A percentile compares a stretch with the other conserved stretches of the same genome.
Evolutionary conservation across 2,888 invertebrate species (phyloP).

Genomic region (Pimpla rufipes): DNA sequence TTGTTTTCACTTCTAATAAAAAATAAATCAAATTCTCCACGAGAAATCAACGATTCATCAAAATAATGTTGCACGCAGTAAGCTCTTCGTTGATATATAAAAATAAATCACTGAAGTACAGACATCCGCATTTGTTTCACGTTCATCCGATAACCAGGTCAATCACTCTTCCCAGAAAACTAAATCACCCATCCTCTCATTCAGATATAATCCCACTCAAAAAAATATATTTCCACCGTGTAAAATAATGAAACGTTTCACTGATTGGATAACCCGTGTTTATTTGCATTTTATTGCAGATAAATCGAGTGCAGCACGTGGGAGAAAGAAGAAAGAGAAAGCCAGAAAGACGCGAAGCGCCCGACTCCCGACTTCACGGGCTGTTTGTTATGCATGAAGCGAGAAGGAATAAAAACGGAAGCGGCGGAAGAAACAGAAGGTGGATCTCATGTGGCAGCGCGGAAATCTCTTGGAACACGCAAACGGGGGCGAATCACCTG

Average conservation of each 20-base stretch:
- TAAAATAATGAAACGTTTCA: neutral
- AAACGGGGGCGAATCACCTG: neutral
- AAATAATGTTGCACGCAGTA: no score
- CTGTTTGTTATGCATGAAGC: constrained; percentile 1
- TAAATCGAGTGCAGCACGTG: neutral
- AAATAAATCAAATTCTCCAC: no score
- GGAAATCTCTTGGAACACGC: neutral
- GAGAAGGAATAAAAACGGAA: neutral
- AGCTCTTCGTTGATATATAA: no score
- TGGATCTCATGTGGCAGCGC: neutral
- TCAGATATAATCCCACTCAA: no score
- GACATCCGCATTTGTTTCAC: neutral
- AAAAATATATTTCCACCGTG: no score
- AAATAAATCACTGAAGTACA: no score
- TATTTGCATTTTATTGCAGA: neutral
- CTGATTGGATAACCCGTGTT: neutral
- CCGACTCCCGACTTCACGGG: neutral
- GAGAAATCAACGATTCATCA: no score
- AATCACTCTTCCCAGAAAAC: no score
- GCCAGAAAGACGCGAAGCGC: neutral
- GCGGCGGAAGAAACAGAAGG: neutral
- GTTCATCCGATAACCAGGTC: no score
- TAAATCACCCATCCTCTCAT: no score
- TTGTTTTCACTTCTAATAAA: no score
- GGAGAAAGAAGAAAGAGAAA: no score